A percentile compares a stretch with the other conserved stretches of the same genome.
phyloP scores from a whole-genome alignment of 2,888 invertebrate genomes.

The Thera britannica region DNA sequence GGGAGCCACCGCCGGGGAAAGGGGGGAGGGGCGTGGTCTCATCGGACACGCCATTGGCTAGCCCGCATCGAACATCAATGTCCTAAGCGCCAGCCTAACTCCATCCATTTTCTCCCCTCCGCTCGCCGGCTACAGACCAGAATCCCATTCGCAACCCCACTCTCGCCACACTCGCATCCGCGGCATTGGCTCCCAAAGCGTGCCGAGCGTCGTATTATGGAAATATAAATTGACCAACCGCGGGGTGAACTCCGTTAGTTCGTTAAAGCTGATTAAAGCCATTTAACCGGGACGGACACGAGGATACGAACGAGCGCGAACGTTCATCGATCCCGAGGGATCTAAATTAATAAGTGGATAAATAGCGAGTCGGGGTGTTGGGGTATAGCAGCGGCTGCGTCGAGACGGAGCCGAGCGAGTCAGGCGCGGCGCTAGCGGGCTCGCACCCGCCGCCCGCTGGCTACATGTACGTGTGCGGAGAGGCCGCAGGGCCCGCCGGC shows the following conservation, averaged over 20 bases:
- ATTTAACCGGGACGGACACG: conserved; percentile 83
- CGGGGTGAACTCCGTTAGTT: conserved; percentile 84
- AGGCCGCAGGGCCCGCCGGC: conserved; percentile 50
- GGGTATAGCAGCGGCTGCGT: conserved; percentile 52
- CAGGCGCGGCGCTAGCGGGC: conserved; percentile 79
- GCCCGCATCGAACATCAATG: conserved; percentile 42
- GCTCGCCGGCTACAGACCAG: conserved; percentile 57
- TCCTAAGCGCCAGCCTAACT: conserved; percentile 64
- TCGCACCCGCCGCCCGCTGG: conserved; percentile 76
- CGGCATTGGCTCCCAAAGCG: conserved; percentile 67
- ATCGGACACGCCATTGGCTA: conserved; percentile 60
- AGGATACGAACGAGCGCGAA: conserved; percentile 79
- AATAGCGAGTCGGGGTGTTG: conserved; percentile 55
- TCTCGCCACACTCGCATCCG: conserved; percentile 51
- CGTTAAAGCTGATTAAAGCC: conserved; percentile 85
- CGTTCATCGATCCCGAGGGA: conserved; percentile 77
- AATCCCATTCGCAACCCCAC: conserved; percentile 55
- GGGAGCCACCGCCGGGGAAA: conserved; percentile 45
- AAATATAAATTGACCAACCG: conserved; percentile 86
- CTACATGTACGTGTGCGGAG: conserved; percentile 82
- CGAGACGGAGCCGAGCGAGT: conserved; percentile 80
- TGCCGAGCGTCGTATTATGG: conserved; percentile 73
- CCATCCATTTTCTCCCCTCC: conserved; percentile 60
- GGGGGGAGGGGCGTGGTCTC: conserved; percentile 47
- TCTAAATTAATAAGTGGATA: conserved; percentile 73